phyloP scores from a whole-genome alignment of 2,797 vertebrate species.

The Lepus townsendii region DNA sequence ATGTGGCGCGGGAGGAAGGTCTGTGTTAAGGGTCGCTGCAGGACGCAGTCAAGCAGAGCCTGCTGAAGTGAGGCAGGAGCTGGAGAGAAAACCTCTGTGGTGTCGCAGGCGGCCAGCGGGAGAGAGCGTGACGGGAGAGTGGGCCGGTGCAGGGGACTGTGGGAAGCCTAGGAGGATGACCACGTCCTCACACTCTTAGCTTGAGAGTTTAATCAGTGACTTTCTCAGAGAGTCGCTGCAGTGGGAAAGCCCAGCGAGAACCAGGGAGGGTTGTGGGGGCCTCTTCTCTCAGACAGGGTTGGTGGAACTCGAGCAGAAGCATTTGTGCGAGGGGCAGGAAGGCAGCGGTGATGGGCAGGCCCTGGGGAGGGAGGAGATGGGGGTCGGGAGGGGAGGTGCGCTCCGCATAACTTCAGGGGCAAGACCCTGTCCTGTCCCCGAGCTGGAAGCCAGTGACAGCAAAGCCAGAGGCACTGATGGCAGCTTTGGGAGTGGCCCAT shows the following conservation, averaged over 20 bases:
- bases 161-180: not conserved
- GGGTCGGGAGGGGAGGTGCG: no score
- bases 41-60: not conserved
- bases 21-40: not conserved
- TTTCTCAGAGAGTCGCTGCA: slow-evolving; percentile 31
- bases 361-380: not conserved
- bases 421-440: not conserved
- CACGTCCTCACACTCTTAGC: not conserved
- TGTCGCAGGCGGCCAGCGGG: not conserved
- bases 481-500: not conserved
- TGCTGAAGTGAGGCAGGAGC: not conserved
- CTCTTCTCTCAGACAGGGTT: not conserved
- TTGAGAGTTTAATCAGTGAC: not conserved
- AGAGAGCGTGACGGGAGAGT: not conserved
- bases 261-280: not conserved
- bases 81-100: not conserved
- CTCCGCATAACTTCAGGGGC: not conserved
- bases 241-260: not conserved
- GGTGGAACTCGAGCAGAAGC: not conserved
- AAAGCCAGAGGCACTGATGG: not conserved
- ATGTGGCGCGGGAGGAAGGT: not conserved
- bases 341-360: not conserved
- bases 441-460: not conserved
- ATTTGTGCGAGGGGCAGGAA: not conserved
- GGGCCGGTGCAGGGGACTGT: not conserved